Conservation (phyloP, 2,797 vertebrate species). For the Phoebastria nigripes region DNA sequence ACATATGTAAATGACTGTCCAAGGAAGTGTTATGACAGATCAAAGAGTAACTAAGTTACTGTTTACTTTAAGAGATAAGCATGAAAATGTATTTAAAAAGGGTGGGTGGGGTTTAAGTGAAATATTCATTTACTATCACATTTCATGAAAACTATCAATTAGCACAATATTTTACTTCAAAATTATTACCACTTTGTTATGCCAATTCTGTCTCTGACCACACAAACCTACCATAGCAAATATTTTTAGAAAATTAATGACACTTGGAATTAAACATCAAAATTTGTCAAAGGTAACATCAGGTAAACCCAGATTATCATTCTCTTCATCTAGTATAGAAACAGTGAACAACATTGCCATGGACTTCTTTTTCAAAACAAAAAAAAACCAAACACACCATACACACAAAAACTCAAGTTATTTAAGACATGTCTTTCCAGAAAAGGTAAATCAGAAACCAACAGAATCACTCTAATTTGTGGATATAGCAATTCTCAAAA, state of each 20-base stretch:
- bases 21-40: slow-evolving; percentile 15
- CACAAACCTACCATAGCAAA: not conserved
- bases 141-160: not conserved
- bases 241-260: not conserved
- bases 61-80: not conserved
- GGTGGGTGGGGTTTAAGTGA: not conserved
- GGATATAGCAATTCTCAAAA: not conserved
- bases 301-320: not conserved
- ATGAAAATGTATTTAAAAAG: not conserved
- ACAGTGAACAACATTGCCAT: not conserved
- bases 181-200: not conserved
- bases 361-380: not conserved
- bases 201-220: not conserved
- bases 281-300: not conserved
- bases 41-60: not conserved
- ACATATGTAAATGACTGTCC: not conserved
- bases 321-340: not conserved
- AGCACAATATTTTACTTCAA: not conserved
- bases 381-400: too few relatives aligned
- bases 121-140: not conserved
- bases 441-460: not conserved
- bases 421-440: not conserved
- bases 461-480: not conserved
- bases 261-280: not conserved
- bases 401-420: not conserved